A percentile compares a stretch with the other conserved stretches of the same genome.
These are phyloP conservation scores for Momotus momota DNA, from an alignment of 2,797 vertebrate species.

Conservation along the genomic window DNA sequence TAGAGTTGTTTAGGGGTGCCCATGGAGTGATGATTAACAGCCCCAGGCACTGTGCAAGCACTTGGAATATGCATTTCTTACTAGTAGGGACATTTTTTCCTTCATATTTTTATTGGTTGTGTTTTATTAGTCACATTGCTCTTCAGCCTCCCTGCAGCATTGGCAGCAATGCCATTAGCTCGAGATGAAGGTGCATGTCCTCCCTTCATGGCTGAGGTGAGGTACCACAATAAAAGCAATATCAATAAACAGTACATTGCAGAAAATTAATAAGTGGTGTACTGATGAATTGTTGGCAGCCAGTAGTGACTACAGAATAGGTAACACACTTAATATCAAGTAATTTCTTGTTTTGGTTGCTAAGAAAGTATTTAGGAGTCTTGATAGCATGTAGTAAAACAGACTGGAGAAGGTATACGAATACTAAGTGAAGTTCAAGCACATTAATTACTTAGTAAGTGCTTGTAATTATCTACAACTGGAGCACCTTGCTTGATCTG, in stretches of 20 bases:
- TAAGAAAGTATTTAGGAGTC: neutral
- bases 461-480: neutral
- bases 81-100: constrained; percentile 42
- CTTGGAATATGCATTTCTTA: constrained; percentile 47
- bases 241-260: constrained; percentile 36
- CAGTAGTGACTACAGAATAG: constrained; percentile 1
- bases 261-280: constrained; percentile 48
- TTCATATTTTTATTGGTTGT: constrained; percentile 59
- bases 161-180: constrained; percentile 51
- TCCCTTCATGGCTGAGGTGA: constrained; percentile 52
- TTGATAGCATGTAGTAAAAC: neutral
- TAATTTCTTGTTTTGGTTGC: constrained; percentile 2
- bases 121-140: constrained; percentile 57
- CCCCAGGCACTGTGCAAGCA: neutral
- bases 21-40: constrained; percentile 37
- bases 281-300: neutral
- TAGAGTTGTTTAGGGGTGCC: constrained; percentile 43
- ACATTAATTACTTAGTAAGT: neutral
- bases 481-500: neutral
- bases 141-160: constrained; percentile 69
- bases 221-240: constrained; percentile 44
- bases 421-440: neutral
- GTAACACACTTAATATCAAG: neutral
- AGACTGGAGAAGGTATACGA: neutral
- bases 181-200: constrained; percentile 38